phyloP scores from a whole-genome alignment of 2,113 vertebrate species.

The Microcebus jonahi region DNA sequence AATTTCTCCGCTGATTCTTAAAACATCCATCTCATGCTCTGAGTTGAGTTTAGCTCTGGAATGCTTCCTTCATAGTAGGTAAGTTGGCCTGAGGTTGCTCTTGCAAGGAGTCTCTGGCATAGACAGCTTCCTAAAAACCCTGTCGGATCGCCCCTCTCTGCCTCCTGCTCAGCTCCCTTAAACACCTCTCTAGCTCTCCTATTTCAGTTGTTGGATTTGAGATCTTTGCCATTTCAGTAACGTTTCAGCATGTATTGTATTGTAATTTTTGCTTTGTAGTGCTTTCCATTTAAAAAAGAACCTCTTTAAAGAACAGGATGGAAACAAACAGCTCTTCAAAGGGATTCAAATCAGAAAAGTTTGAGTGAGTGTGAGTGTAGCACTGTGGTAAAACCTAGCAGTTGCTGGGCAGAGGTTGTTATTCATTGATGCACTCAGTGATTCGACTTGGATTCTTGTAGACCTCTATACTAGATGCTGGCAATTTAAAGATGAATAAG shows the following conservation, averaged over 20 bases:
- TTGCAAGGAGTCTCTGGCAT: background rate
- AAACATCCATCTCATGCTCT: background rate
- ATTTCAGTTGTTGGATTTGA: conserved; percentile 7
- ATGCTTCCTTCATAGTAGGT: background rate
- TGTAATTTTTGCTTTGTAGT: conserved; percentile 62
- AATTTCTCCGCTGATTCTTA: conserved; percentile 20
- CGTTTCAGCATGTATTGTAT: conserved; percentile 14
- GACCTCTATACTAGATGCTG: background rate
- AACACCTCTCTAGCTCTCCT: conserved; percentile 26
- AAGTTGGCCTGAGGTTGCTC: background rate
- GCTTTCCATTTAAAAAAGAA: conserved; percentile 66
- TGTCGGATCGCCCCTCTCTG: background rate
- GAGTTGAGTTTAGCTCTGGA: background rate
- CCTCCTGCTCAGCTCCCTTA: background rate
- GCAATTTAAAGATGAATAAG: background rate
- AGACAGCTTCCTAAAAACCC: conserved; percentile 51
- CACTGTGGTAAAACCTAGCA: background rate
- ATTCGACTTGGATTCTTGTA: background rate
- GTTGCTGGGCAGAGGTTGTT: background rate
- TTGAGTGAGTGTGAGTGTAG: background rate
- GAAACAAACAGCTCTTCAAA: conserved; percentile 38
- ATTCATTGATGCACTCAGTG: background rate
- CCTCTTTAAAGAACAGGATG: conserved; percentile 40
- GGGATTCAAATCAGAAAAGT: background rate
- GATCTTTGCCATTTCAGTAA: background rate